Evolutionary conservation across 2,888 invertebrate genomes (phyloP), one percentile per base, ranked within the genome.

Genomic region (Dendrolimus pini): DNA sequence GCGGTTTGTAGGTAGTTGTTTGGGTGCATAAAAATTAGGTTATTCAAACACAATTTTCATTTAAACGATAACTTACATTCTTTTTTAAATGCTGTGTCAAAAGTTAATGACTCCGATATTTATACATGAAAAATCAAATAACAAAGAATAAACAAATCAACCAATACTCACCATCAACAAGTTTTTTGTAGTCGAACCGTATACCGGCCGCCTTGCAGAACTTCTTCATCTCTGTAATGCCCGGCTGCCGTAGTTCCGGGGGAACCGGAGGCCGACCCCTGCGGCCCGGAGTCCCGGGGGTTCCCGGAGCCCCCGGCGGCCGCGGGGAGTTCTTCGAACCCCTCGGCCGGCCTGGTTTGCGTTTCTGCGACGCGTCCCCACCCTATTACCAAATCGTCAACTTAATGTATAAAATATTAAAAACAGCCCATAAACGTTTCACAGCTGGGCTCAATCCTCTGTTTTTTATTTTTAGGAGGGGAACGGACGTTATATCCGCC

Each of bases 201-300:
- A 91, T 84, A 2, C 91, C 91, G 53, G 91, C 91, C 0, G 89
- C 85, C 63, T 91, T 91, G 74, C 90, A 89, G 81, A 89, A 90
- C 71, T 85, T 86, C 82, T 89, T 91, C 89, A 91, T 88, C 52
- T 90, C 89, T 0, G 89, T 90, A 72, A 91, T 88, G 57, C 91
- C 91, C 7, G 89, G 89, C 67, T 83, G 80, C 6, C 89, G 72
- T 64, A 87, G 75, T 70, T 89, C 89, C 13, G 83, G 85, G 60
- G 89, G 89, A 61, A 89, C 89, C 62, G 89, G 89, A 57, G 89
- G 90, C 1, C 89, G 75, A 60, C 89, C 90, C 55, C 89, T 83
- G 58, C 77, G 65, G 13, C 82, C 81, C 30, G 63, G 60, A 42
- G 64, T 13, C 30, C 60, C 62, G 59, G 54, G 55, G 65, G 58